These are phyloP conservation scores for Branchinecta lindahli DNA, from an alignment of 1,140 invertebrate genomes.

Conservation along the genomic window DNA sequence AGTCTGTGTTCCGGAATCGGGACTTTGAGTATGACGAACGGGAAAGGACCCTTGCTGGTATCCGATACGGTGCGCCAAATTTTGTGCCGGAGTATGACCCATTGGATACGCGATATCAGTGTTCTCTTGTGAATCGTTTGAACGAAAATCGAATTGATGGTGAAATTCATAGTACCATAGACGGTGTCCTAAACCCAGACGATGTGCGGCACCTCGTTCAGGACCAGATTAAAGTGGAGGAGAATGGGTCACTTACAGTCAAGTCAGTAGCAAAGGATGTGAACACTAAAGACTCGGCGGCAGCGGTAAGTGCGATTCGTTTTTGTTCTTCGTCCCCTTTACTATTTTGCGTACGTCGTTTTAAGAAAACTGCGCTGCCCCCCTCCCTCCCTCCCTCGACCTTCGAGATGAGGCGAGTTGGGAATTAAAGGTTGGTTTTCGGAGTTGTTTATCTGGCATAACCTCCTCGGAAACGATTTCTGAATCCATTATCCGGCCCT, in stretches of 20 bases:
- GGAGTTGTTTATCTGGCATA: no score
- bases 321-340: no score
- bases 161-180: not conserved
- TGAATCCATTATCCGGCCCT: no score
- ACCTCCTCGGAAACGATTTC: no score
- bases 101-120: not conserved
- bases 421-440: no score
- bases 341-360: no score
- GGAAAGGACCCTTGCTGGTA: not conserved
- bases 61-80: not conserved
- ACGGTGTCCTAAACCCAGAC: not conserved
- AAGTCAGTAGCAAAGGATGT: not conserved
- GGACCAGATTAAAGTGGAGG: not conserved
- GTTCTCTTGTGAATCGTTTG: not conserved
- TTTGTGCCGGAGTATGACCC: not conserved
- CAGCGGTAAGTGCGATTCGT: not conserved
- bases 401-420: no score
- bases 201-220: not conserved
- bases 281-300: not conserved
- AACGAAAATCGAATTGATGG: not conserved
- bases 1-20: not conserved
- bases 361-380: no score
- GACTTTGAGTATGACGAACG: not conserved
- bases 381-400: no score
- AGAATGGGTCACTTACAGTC: not conserved